Percentiles rank a stretch among this genome's conserved stretches.
Conservation (phyloP, 2,888 invertebrate genomes). For the Agrochola macilenta region DNA sequence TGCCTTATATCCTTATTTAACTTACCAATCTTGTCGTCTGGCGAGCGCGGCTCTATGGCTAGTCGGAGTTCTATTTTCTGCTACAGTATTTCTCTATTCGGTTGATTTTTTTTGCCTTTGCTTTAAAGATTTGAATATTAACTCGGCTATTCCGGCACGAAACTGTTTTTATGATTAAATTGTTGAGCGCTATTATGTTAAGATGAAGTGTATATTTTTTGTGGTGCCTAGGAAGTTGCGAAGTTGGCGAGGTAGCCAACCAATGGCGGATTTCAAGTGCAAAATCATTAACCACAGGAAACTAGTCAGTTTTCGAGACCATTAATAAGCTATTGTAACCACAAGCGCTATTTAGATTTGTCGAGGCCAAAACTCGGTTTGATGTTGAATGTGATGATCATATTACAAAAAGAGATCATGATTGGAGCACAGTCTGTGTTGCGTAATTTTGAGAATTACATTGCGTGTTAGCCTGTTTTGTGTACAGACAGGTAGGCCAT, state of each 20-base stretch:
- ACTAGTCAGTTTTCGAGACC: conserved; percentile 54
- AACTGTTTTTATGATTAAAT: conserved; percentile 33
- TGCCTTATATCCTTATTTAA: conserved; percentile 52
- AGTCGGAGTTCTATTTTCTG: conserved; percentile 13
- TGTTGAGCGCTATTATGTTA: conserved; percentile 45
- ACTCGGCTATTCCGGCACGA: background rate
- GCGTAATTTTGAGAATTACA: conserved; percentile 72
- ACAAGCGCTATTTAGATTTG: conserved; percentile 50
- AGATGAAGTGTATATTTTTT: conserved; percentile 68
- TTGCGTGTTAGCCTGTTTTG: conserved; percentile 68
- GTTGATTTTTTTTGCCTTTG: conserved; percentile 3
- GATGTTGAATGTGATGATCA: conserved; percentile 51
- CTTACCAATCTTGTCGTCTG: conserved; percentile 12
- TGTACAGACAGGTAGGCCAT: conserved; percentile 79
- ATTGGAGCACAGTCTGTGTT: conserved; percentile 58
- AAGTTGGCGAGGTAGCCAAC: conserved; percentile 70
- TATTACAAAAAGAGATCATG: conserved; percentile 68
- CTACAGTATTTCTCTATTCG: conserved; percentile 35
- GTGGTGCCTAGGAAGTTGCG: conserved; percentile 72
- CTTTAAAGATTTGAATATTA: conserved; percentile 29
- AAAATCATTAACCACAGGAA: conserved; percentile 76
- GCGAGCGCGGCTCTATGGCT: background rate
- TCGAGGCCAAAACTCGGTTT: conserved; percentile 59
- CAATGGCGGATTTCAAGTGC: conserved; percentile 71
- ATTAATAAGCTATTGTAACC: conserved; percentile 44